These are phyloP conservation scores for Diarsia rubi DNA, from an alignment of 2,888 invertebrate genomes.

Conservation along the genomic window DNA sequence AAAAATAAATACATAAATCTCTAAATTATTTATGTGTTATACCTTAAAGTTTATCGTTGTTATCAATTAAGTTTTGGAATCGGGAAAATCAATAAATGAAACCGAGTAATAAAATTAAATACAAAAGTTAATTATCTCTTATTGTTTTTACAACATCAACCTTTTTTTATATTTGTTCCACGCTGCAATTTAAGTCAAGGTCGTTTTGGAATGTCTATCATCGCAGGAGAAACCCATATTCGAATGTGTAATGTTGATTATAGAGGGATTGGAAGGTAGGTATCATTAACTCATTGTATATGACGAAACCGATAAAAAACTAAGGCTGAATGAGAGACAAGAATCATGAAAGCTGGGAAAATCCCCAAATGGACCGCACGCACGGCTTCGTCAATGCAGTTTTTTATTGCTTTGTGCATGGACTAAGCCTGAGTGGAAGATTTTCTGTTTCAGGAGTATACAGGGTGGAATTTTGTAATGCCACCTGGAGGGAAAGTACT, in stretches of 20 bases:
- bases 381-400: background rate
- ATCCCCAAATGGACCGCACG: conserved; percentile 29
- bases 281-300: conserved; percentile 49
- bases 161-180: background rate
- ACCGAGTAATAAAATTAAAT: background rate
- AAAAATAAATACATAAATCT: no score
- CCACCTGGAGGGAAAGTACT: no score
- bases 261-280: conserved; percentile 17
- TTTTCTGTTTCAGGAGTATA: background rate
- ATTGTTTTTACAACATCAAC: background rate
- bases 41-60: no score
- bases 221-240: conserved; percentile 43
- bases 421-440: background rate
- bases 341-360: conserved; percentile 49
- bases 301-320: conserved; percentile 50
- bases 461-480: no score
- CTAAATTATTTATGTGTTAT: no score
- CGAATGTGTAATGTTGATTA: conserved; percentile 29
- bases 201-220: conserved; percentile 11
- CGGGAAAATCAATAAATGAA: background rate
- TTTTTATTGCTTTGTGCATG: conserved; percentile 24
- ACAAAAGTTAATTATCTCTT: background rate
- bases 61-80: background rate
- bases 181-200: conserved; percentile 19
- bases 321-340: conserved; percentile 17